These are phyloP conservation scores for Dryococelus australis DNA, from an alignment of 2,888 invertebrate species.

Conservation along the genomic window DNA sequence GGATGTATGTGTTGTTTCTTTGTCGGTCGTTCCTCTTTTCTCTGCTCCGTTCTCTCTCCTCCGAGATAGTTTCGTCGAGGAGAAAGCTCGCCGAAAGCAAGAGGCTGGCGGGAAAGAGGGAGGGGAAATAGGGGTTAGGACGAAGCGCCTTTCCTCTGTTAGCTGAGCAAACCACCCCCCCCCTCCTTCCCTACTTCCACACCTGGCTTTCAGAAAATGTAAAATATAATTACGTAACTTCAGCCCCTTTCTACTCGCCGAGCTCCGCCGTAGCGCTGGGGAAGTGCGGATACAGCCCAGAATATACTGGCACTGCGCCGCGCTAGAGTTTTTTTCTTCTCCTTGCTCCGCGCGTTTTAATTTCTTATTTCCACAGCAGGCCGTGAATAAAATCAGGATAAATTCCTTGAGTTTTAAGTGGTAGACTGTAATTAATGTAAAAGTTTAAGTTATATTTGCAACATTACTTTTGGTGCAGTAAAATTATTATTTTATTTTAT, in stretches of 20 bases:
- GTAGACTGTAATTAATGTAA: not conserved
- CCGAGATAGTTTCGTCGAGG: not conserved
- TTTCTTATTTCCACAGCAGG: not conserved
- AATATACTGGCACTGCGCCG: not conserved
- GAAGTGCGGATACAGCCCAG: too few relatives aligned
- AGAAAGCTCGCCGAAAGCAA: not conserved
- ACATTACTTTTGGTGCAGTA: too few relatives aligned
- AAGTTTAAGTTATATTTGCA: not conserved
- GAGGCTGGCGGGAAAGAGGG: not conserved
- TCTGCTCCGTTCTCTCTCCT: not conserved
- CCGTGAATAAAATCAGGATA: constrained; percentile 1
- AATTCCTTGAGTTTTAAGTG: not conserved
- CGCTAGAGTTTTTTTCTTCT: not conserved
- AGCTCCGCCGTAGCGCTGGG: not conserved
- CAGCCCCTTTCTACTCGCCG: not conserved
- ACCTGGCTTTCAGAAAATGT: constrained; percentile 16
- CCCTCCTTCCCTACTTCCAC: not conserved
- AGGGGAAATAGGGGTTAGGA: too few relatives aligned
- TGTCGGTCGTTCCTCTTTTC: not conserved
- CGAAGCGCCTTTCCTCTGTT: too few relatives aligned
- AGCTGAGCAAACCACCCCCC: not conserved
- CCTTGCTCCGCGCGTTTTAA: not conserved
- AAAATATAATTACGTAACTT: constrained; percentile 10
- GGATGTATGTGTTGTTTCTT: not conserved
- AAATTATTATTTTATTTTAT: too few relatives aligned